Conservation (phyloP, 1,140 invertebrate genomes). For the Brachionus rubens region DNA sequence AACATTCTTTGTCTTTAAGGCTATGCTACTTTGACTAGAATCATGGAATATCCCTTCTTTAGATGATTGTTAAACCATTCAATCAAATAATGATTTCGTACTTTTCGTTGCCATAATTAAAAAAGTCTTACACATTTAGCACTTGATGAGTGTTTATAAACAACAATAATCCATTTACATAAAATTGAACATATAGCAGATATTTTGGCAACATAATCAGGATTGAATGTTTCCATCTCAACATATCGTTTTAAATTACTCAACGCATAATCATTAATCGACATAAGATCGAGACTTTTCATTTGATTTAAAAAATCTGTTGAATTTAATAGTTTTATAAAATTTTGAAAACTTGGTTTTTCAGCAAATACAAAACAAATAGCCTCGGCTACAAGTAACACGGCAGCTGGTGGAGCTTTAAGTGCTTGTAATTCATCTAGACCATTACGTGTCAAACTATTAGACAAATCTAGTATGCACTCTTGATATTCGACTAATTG, state of each 20-base stretch:
- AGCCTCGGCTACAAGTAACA: not conserved
- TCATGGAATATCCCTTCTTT: no score
- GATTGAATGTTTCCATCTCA: not conserved
- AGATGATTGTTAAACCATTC: no score
- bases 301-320: not conserved
- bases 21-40: no score
- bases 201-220: not conserved
- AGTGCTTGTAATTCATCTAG: conserved; percentile 3
- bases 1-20: no score
- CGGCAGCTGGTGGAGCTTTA: conserved; percentile 1
- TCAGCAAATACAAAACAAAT: not conserved
- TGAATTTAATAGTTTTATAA: not conserved
- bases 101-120: not conserved
- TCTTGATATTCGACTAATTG: not conserved
- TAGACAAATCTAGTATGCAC: not conserved
- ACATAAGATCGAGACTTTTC: not conserved
- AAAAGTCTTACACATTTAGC: not conserved
- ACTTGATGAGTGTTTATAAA: not conserved
- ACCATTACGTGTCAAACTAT: not conserved
- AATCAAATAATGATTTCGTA: no score
- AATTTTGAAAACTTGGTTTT: not conserved
- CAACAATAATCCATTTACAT: conserved; percentile 2
- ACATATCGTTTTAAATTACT: not conserved
- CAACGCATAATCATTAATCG: not conserved
- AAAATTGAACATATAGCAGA: not conserved